phyloP scores from a whole-genome alignment of 1,140 invertebrate genomes.

The Parapsyche elsis region DNA sequence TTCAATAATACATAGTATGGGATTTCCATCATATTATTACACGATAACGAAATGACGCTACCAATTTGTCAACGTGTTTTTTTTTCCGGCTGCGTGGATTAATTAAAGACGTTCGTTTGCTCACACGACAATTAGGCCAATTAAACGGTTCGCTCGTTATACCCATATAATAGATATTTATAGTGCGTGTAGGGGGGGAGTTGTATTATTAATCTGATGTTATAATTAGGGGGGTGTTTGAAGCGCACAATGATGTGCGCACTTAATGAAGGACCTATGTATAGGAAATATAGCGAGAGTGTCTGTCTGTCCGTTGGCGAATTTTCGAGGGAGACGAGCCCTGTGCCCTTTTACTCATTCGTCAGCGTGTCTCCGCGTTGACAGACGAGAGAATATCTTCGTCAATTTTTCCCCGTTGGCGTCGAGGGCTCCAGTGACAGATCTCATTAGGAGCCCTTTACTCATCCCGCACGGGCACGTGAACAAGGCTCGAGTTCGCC shows the following conservation, averaged over 20 bases:
- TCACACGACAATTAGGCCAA: background rate
- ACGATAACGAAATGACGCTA: too few relatives aligned
- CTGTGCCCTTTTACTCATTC: constrained; percentile 28
- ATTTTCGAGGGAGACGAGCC: background rate
- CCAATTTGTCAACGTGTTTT: too few relatives aligned
- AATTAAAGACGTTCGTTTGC: background rate
- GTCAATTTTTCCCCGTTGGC: constrained; percentile 54
- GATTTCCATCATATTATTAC: too few relatives aligned
- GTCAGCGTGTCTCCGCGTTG: constrained; percentile 29
- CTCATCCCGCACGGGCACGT: background rate
- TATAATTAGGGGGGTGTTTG: background rate
- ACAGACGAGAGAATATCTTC: constrained; percentile 53
- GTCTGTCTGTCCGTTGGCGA: background rate
- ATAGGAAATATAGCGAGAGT: background rate
- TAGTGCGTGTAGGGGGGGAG: too few relatives aligned
- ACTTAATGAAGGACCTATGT: background rate
- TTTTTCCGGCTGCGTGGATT: background rate
- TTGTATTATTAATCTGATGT: constrained; percentile 2
- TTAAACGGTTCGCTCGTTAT: background rate
- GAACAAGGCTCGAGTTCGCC: background rate
- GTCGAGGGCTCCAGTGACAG: constrained; percentile 52
- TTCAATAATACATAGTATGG: too few relatives aligned
- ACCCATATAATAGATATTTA: too few relatives aligned
- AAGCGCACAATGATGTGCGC: background rate
- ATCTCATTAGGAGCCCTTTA: constrained; percentile 50